phyloP scores from a whole-genome alignment of 2,888 invertebrate species.

The Deilephila porcellus region DNA sequence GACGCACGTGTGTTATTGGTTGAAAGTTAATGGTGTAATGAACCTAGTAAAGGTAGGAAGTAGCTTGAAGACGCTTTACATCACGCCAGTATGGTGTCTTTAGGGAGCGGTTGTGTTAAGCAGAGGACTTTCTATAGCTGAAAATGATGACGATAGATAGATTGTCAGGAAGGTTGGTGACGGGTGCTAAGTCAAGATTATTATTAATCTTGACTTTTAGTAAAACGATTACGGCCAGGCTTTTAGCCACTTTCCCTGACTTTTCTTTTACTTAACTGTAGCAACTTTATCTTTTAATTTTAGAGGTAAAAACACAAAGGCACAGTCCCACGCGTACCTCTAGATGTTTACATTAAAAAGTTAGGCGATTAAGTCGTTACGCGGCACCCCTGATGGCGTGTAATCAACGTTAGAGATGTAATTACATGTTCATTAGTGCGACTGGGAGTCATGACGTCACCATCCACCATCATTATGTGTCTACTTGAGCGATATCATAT shows the following conservation, averaged over 20 bases:
- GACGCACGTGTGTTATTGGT: not conserved
- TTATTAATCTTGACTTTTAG: too few species aligned
- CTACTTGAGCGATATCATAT: constrained; percentile 52
- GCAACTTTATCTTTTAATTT: too few species aligned
- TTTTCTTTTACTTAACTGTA: too few species aligned
- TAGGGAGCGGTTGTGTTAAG: too few species aligned
- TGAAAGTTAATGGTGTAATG: not conserved
- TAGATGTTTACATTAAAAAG: constrained; percentile 4
- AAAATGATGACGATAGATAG: too few species aligned
- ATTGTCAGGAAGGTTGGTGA: too few species aligned
- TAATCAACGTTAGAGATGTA: constrained; percentile 67
- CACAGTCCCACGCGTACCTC: not conserved
- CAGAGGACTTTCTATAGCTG: too few species aligned
- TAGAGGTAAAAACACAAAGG: not conserved
- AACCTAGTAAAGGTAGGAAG: too few species aligned
- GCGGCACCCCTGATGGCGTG: constrained; percentile 53
- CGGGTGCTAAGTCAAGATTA: too few species aligned
- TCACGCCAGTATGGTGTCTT: accelerated
- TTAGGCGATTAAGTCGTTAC: constrained; percentile 16
- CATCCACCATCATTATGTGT: constrained; percentile 65
- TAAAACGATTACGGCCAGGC: too few species aligned
- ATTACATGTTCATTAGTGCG: constrained; percentile 78
- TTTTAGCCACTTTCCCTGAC: too few species aligned
- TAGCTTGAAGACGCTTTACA: too few species aligned
- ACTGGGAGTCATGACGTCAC: constrained; percentile 72